Percentiles rank a stretch among this genome's conserved stretches.
Evolutionary conservation across 2,113 vertebrate genomes (phyloP).

Genomic region (Oreotrochilus melanogaster): DNA sequence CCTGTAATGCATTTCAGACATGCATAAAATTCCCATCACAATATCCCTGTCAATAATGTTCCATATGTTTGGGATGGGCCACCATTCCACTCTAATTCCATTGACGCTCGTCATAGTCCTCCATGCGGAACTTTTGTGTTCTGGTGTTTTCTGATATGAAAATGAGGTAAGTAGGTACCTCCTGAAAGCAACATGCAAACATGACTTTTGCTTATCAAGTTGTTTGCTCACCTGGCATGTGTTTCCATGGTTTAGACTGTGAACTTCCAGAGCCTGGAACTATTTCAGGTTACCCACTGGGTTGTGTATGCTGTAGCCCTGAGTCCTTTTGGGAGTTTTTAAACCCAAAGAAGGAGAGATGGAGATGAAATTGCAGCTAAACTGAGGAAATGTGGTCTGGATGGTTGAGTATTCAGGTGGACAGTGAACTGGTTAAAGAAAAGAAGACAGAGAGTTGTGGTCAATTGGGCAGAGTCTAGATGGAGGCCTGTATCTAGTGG

Average conservation of each 20-base stretch:
- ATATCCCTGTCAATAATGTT: background rate
- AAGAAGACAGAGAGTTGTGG: too few relatives aligned
- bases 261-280: background rate
- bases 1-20: background rate
- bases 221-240: background rate
- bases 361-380: background rate
- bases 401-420: too few relatives aligned
- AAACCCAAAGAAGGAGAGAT: background rate
- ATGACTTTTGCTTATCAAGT: background rate
- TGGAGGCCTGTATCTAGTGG: too few relatives aligned
- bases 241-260: background rate
- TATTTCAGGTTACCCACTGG: background rate
- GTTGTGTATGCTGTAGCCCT: rapidly evolving
- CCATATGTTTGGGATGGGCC: background rate
- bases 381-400: too few relatives aligned
- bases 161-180: background rate
- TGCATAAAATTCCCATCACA: background rate
- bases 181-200: background rate
- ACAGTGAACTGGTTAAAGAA: too few relatives aligned
- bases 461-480: too few relatives aligned
- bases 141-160: background rate
- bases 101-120: too few relatives aligned
- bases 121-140: background rate
- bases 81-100: background rate
- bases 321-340: background rate